Conservation (phyloP, 2,888 invertebrate genomes). For the Synergus umbraculus region DNA sequence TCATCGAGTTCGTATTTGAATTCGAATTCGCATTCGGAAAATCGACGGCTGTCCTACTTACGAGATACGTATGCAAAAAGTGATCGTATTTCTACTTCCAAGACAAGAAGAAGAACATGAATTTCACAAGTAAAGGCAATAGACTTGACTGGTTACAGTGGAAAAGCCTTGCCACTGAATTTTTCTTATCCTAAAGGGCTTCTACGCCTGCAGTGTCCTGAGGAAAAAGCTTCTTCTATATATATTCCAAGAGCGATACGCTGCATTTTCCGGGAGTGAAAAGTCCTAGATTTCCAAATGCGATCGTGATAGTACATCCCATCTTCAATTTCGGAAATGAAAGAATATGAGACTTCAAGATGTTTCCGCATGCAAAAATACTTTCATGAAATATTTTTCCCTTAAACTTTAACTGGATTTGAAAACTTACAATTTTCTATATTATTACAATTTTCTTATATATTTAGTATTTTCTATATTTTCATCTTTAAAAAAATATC, state of each 20-base stretch:
- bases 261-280: conserved; percentile 13
- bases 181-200: conserved; percentile 35
- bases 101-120: conserved; percentile 36
- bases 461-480: neutral
- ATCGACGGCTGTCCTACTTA: conserved; percentile 57
- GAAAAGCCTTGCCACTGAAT: conserved; percentile 35
- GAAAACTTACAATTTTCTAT: neutral
- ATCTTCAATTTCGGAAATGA: neutral
- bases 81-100: conserved; percentile 53
- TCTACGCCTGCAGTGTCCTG: conserved; percentile 17
- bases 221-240: conserved; percentile 25
- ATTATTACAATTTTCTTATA: too few relatives aligned
- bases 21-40: conserved; percentile 44
- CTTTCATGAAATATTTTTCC: neutral
- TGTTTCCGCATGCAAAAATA: neutral
- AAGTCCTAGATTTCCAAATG: conserved; percentile 20
- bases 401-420: neutral
- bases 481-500: neutral
- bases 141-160: conserved; percentile 13
- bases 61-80: conserved; percentile 50
- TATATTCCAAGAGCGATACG: conserved; percentile 12
- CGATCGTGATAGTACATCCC: conserved; percentile 3
- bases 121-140: conserved; percentile 26
- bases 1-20: conserved; percentile 20
- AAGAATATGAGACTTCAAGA: neutral